phyloP scores from a whole-genome alignment of 1,140 invertebrate species.

The Rhyacophila brunnea region DNA sequence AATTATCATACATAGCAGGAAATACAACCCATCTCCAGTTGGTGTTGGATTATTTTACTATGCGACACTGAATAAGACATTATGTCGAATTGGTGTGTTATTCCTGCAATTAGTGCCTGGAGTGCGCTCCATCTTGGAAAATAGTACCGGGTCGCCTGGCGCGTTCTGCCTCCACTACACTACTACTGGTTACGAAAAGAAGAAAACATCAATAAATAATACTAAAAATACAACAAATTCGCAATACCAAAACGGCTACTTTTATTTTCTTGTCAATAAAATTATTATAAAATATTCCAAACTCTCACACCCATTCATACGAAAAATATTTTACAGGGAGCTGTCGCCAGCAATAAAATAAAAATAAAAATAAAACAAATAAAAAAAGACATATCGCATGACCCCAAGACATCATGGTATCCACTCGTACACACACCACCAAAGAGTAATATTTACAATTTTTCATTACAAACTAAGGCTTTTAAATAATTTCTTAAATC shows the following conservation, averaged over 20 bases:
- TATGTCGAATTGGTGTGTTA: no score
- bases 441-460: constrained; percentile 28
- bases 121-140: no score
- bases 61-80: no score
- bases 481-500: constrained; percentile 30
- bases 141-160: no score
- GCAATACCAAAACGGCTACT: constrained; percentile 25
- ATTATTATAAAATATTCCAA: constrained; percentile 33
- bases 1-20: no score
- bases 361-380: constrained; percentile 11
- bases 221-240: neutral
- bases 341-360: constrained; percentile 13
- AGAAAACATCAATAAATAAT: no score
- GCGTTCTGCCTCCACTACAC: no score
- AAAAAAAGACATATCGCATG: neutral
- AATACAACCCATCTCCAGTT: no score
- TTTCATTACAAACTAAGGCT: constrained; percentile 26
- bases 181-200: no score
- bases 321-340: constrained; percentile 30
- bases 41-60: no score
- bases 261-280: constrained; percentile 32
- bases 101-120: no score
- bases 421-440: constrained; percentile 14
- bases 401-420: constrained; percentile 18
- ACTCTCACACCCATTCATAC: constrained; percentile 29